Conservation (phyloP, 2,888 invertebrate species). For the Stenotaenia linearis region DNA sequence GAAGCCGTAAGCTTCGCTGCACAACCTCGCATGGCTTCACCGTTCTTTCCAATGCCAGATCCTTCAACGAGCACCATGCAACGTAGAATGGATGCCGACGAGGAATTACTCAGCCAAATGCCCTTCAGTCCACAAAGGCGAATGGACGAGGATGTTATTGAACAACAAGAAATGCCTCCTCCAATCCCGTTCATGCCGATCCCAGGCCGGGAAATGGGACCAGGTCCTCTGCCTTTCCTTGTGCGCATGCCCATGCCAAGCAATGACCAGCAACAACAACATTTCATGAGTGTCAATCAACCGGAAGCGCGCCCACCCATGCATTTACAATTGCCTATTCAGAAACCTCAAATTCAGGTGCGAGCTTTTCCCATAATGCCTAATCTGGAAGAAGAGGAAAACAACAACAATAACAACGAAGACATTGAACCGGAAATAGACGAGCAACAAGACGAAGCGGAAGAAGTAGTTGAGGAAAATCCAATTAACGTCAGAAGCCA, state of each 20-base stretch:
- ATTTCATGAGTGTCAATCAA: background rate
- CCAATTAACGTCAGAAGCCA: background rate
- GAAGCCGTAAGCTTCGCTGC: background rate
- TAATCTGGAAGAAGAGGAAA: background rate
- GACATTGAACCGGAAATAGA: background rate
- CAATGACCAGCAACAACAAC: slow-evolving; percentile 8
- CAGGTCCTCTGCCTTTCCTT: background rate
- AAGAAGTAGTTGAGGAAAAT: background rate
- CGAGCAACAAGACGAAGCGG: background rate
- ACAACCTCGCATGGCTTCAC: background rate
- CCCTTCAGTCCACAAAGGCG: slow-evolving; percentile 26
- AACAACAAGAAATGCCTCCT: background rate
- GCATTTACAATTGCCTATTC: slow-evolving; percentile 13
- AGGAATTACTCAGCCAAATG: slow-evolving; percentile 31
- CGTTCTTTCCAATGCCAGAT: background rate
- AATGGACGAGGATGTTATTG: slow-evolving; percentile 2
- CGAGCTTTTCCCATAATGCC: slow-evolving; percentile 15
- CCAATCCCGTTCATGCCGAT: slow-evolving; percentile 4
- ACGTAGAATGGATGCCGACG: slow-evolving; percentile 31
- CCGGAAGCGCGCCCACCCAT: background rate
- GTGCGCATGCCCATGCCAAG: background rate
- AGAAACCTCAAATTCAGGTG: background rate
- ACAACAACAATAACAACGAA: background rate
- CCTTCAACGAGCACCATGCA: background rate
- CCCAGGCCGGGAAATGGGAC: background rate